Conservation (phyloP, 2,888 invertebrate genomes). For the Nemurella pictetii region DNA sequence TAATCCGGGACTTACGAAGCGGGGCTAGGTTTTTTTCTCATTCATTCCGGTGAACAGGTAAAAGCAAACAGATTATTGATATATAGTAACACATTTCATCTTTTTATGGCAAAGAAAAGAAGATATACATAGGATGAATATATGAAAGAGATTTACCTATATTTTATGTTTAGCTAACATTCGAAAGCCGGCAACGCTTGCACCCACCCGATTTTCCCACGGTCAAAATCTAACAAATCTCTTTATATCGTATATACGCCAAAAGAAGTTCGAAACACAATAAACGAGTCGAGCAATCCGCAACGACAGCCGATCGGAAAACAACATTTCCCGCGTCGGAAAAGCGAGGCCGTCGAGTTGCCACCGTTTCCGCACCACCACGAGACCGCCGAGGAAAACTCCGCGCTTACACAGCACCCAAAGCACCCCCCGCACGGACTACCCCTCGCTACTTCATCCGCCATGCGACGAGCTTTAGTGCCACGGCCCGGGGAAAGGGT, state of each 20-base stretch:
- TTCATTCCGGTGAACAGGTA: neutral
- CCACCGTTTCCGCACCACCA: too few relatives aligned
- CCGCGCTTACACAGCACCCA: too few relatives aligned
- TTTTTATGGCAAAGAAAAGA: neutral
- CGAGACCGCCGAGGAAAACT: too few relatives aligned
- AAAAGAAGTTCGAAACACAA: neutral
- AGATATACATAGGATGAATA: too few relatives aligned
- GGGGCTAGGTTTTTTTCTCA: neutral
- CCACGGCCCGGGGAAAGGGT: too few relatives aligned
- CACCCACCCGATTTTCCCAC: neutral
- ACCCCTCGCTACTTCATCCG: too few relatives aligned
- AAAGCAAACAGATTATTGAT: neutral
- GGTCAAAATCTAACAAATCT: neutral
- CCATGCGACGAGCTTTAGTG: too few relatives aligned
- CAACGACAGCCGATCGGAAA: neutral
- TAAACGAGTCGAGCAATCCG: neutral
- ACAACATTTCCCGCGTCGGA: neutral
- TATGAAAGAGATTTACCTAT: neutral
- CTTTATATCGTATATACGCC: neutral
- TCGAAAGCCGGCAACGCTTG: neutral
- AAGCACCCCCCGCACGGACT: too few relatives aligned
- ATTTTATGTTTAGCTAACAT: neutral
- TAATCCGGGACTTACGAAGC: neutral
- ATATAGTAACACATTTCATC: neutral
- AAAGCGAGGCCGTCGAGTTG: too few relatives aligned